A percentile compares a stretch with the other conserved stretches of the same genome.
Conservation (phyloP, 2,113 vertebrate genomes). For the Alces alces region DNA sequence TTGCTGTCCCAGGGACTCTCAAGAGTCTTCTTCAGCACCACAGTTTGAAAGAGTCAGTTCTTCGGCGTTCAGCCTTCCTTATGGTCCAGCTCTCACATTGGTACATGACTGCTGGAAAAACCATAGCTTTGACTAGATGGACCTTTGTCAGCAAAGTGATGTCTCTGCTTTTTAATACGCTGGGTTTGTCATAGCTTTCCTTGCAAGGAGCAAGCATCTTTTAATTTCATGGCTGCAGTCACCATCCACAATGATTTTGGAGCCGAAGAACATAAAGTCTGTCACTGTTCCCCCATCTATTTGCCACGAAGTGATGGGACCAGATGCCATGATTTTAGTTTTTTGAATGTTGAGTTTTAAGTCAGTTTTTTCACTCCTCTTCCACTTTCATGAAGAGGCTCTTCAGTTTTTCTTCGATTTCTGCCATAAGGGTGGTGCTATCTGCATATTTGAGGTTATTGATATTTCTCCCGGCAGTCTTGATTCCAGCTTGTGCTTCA, state of each 20-base stretch:
- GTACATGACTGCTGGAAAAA: neutral
- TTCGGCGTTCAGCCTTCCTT: neutral
- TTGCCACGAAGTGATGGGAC: neutral
- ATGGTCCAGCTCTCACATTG: neutral
- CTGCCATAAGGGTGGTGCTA: neutral
- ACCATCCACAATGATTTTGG: neutral
- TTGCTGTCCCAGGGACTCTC: neutral
- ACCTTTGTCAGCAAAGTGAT: neutral
- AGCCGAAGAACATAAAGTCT: neutral
- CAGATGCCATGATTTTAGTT: neutral
- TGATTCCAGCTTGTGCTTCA: neutral
- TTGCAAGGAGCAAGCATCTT: neutral
- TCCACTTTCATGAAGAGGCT: neutral
- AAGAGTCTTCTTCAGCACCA: neutral
- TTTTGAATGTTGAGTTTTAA: neutral
- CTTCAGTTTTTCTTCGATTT: neutral
- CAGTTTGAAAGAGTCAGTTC: neutral
- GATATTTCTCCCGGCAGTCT: neutral
- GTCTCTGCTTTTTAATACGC: neutral
- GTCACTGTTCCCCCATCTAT: neutral
- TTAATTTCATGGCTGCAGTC: neutral
- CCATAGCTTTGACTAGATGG: neutral
- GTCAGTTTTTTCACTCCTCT: neutral
- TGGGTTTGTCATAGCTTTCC: neutral
- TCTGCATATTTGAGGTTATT: neutral